Evolutionary conservation across 2,797 vertebrate species (phyloP).

Genomic region (Carapus acus): DNA sequence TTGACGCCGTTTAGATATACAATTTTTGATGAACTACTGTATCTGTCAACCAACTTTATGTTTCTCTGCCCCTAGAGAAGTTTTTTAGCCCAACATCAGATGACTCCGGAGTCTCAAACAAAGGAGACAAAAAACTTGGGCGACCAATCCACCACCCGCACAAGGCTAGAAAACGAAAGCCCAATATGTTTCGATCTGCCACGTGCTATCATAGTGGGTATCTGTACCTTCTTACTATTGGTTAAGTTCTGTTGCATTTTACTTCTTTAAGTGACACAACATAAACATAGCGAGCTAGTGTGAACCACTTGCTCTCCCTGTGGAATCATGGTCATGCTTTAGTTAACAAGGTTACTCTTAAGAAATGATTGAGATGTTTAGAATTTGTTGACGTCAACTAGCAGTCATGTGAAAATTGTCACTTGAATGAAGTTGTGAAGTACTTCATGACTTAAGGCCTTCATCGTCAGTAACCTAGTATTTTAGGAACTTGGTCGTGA

Average conservation of each 20-base stretch:
- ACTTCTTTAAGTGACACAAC: no score
- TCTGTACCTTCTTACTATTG: not conserved
- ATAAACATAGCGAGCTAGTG: no score
- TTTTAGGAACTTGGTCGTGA: conserved; percentile 14
- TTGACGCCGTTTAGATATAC: no score
- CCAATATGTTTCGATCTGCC: conserved; percentile 20
- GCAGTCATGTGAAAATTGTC: conserved; percentile 27
- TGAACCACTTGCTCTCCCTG: not conserved
- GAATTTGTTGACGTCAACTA: conserved; percentile 10
- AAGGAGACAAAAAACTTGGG: conserved; percentile 20
- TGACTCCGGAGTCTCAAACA: not conserved
- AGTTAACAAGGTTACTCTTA: no score
- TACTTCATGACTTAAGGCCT: conserved; percentile 6
- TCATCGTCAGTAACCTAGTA: conserved; percentile 17
- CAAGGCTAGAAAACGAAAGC: conserved; percentile 1
- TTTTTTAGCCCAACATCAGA: conserved; percentile 12
- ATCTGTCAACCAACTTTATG: not conserved
- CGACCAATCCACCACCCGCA: conserved; percentile 2
- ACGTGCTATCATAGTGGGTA: conserved; percentile 28
- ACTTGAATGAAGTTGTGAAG: conserved; percentile 15
- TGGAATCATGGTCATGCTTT: not conserved
- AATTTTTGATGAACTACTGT: not conserved
- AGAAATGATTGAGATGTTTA: conserved; percentile 21
- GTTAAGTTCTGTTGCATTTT: not conserved
- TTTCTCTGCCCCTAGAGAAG: conserved; percentile 30